Conservation (phyloP, 2,113 vertebrate genomes). For the Tylochromis polylepis region DNA sequence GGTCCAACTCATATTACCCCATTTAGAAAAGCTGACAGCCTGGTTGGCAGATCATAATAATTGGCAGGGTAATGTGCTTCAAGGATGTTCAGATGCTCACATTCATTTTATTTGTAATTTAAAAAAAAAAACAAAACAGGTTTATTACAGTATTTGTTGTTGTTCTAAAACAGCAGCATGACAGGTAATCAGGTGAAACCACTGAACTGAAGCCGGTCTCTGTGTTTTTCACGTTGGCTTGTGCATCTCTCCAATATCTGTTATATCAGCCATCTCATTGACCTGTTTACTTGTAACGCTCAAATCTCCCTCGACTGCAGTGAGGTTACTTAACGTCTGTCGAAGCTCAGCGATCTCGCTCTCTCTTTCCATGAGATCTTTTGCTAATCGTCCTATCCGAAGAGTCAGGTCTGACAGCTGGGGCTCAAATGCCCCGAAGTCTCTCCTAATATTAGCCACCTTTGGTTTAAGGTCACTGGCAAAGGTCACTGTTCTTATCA, state of each 20-base stretch:
- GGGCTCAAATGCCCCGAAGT: constrained; percentile 80
- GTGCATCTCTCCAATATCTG: constrained; percentile 16
- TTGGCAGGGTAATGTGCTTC: background rate
- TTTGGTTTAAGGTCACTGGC: constrained; percentile 91
- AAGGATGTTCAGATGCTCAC: background rate
- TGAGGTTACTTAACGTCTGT: constrained; percentile 80
- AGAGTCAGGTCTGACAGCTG: constrained; percentile 82
- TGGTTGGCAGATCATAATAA: background rate
- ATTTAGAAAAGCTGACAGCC: background rate
- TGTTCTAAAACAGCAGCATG: background rate
- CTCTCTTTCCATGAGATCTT: constrained; percentile 75
- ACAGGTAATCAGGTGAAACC: background rate
- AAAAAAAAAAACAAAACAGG: background rate
- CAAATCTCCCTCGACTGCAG: constrained; percentile 67
- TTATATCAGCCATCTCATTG: constrained; percentile 65
- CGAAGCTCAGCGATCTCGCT: constrained; percentile 79
- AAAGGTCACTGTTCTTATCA: constrained; percentile 82
- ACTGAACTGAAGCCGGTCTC: background rate
- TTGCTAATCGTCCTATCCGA: constrained; percentile 83
- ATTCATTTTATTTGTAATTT: background rate
- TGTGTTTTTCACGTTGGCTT: background rate
- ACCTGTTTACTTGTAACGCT: constrained; percentile 68
- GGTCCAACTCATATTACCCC: background rate
- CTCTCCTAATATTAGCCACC: constrained; percentile 79
- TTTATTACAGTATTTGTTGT: background rate